A percentile compares a stretch with the other conserved stretches of the same genome.
Evolutionary conservation across 2,113 vertebrate species (phyloP).

Genomic region (Urocolius indicus): DNA sequence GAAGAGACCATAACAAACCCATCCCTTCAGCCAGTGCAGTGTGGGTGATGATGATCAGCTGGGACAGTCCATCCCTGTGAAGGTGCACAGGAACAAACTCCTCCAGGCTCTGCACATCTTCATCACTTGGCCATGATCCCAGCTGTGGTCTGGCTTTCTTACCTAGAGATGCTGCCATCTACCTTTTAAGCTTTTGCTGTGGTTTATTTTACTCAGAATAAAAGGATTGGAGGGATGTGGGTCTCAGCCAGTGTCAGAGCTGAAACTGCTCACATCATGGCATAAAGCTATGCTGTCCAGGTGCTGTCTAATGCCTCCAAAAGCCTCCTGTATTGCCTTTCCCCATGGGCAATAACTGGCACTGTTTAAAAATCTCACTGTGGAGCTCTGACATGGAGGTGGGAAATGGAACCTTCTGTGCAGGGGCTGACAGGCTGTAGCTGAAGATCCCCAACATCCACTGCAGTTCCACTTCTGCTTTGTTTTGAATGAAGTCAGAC

Average conservation of each 20-base stretch:
- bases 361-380: neutral
- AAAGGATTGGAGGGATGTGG: neutral
- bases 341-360: neutral
- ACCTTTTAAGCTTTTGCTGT: neutral
- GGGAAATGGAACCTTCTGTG: neutral
- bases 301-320: neutral
- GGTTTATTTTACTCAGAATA: neutral
- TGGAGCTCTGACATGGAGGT: neutral
- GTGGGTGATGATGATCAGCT: neutral
- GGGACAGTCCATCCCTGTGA: neutral
- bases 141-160: neutral
- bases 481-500: neutral
- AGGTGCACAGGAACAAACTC: neutral
- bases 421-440: neutral
- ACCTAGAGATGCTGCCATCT: neutral
- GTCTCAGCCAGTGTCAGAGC: neutral
- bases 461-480: neutral
- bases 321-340: neutral
- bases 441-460: neutral
- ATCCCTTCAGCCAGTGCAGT: neutral
- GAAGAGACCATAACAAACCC: neutral
- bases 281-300: neutral
- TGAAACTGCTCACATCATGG: neutral
- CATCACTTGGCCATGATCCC: neutral
- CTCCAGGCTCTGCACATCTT: neutral